Conservation (phyloP, 2,113 vertebrate genomes). For the Charadrius vociferus region DNA sequence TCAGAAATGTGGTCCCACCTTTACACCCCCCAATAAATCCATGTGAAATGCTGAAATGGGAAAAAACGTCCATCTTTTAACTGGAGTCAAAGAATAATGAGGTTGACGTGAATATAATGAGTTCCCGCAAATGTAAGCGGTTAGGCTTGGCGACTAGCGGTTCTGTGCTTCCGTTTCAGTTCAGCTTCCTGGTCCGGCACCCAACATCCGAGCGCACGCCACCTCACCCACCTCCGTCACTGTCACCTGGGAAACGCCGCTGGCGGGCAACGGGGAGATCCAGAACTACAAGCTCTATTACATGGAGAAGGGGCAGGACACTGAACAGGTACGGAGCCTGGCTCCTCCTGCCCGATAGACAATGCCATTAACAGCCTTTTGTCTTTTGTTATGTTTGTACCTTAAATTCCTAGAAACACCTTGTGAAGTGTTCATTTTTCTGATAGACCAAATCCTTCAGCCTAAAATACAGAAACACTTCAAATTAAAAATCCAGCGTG, state of each 20-base stretch:
- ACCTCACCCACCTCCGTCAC: conserved; percentile 82
- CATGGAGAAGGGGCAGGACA: conserved; percentile 87
- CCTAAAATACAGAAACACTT: neutral
- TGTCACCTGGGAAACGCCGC: conserved; percentile 88
- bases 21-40: accelerated
- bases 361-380: too few species aligned
- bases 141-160: neutral
- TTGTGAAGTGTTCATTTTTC: neutral
- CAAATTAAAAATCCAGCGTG: neutral
- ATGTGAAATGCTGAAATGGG: neutral
- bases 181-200: conserved; percentile 94
- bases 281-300: conserved; percentile 95
- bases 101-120: neutral
- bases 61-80: too few species aligned
- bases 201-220: conserved; percentile 86
- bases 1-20: neutral
- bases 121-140: neutral
- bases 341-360: accelerated
- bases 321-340: conserved; percentile 83
- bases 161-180: conserved; percentile 74
- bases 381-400: neutral
- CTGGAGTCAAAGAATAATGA: neutral
- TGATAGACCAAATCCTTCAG: neutral
- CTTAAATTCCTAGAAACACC: neutral
- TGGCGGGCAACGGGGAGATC: conserved; percentile 93